Percentiles rank a stretch among this genome's conserved stretches.
These are phyloP conservation scores for Maccullochella peelii DNA, from an alignment of 2,113 vertebrate genomes.

Conservation along the genomic window DNA sequence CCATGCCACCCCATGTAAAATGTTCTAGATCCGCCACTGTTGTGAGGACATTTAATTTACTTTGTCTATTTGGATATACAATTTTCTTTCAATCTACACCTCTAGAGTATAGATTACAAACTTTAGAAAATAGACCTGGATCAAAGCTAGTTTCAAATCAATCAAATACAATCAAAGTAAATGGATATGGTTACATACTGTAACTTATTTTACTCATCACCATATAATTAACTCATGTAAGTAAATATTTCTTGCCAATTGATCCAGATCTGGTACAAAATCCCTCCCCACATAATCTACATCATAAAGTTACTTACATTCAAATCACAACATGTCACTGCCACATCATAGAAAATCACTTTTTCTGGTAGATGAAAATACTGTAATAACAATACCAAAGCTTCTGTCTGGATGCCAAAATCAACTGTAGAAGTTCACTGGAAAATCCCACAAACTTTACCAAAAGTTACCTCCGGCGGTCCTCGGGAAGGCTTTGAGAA, in stretches of 20 bases:
- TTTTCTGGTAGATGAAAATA: constrained; percentile 58
- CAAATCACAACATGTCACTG: constrained; percentile 52
- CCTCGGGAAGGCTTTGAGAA: constrained; percentile 8
- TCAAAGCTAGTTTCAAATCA: constrained; percentile 14
- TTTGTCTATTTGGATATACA: not conserved
- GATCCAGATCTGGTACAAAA: constrained; percentile 32
- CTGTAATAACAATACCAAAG: constrained; percentile 54
- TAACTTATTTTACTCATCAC: not conserved
- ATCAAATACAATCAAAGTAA: constrained; percentile 5
- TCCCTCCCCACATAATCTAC: constrained; percentile 16
- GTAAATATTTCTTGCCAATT: constrained; percentile 1
- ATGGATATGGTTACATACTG: not conserved
- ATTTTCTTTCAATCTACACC: not conserved
- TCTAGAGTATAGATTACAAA: not conserved
- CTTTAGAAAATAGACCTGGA: constrained; percentile 9
- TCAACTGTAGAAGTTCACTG: constrained; percentile 9
- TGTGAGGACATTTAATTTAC: not conserved
- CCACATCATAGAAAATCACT: constrained; percentile 61
- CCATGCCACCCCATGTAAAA: not conserved
- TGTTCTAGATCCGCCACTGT: not conserved
- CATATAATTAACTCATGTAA: not conserved
- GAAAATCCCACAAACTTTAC: constrained; percentile 15
- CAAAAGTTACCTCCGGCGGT: constrained; percentile 1
- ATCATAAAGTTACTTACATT: constrained; percentile 57
- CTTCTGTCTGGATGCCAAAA: constrained; percentile 41